A percentile compares a stretch with the other conserved stretches of the same genome.
Evolutionary conservation across 2,113 vertebrate species (phyloP).

Genomic region (Atlantisia rogersi): DNA sequence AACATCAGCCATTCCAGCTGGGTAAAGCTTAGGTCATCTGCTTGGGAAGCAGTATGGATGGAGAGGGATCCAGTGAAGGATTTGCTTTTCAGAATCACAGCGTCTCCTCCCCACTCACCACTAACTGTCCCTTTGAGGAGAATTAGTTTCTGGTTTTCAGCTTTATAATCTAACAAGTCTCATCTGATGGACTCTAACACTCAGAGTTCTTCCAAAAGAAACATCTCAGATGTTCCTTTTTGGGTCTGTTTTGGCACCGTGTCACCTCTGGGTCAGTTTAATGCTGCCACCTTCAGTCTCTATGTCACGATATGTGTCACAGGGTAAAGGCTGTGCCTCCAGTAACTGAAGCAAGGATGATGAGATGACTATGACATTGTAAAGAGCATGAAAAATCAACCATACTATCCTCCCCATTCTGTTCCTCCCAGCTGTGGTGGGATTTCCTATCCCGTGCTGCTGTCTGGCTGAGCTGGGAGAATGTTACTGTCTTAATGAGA

Average conservation of each 20-base stretch:
- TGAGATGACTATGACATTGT: neutral
- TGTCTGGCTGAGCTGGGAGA: neutral
- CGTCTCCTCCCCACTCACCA: neutral
- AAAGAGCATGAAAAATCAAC: neutral
- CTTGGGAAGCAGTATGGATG: neutral
- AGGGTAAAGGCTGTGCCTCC: neutral
- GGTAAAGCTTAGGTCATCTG: neutral
- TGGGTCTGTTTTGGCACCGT: neutral
- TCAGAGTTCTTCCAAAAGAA: neutral
- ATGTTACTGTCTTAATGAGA: rapidly evolving
- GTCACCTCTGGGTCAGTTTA: neutral
- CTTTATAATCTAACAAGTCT: neutral
- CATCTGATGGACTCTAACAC: neutral
- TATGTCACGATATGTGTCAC: neutral
- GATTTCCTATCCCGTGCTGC: neutral
- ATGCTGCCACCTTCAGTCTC: neutral
- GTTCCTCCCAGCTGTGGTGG: neutral
- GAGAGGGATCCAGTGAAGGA: neutral
- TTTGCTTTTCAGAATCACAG: neutral
- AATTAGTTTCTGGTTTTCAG: neutral
- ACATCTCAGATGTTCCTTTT: neutral
- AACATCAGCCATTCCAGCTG: neutral
- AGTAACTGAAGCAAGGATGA: neutral
- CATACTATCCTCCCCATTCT: neutral
- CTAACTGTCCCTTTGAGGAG: conserved; percentile 31